Percentiles rank a stretch among this genome's conserved stretches.
phyloP scores from a whole-genome alignment of 2,888 invertebrate species.

The Epirrhoe alternata region DNA sequence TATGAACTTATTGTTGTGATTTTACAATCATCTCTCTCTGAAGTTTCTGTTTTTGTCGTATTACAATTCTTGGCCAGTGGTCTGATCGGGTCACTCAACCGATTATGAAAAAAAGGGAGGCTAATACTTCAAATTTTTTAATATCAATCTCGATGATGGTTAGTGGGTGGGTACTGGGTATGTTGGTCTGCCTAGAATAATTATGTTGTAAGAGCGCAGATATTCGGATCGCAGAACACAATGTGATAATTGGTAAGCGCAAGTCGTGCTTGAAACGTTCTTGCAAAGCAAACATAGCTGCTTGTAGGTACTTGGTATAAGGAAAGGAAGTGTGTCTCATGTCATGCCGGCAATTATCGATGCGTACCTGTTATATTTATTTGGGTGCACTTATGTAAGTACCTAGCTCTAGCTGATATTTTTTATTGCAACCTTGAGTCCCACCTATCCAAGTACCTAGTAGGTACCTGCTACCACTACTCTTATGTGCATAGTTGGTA shows the following conservation, averaged over 20 bases:
- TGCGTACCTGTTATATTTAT: neutral
- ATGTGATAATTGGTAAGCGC: constrained; percentile 38
- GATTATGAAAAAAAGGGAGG: neutral
- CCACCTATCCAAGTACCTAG: too few species aligned
- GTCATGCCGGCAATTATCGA: neutral
- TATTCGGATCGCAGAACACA: constrained; percentile 28
- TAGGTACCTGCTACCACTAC: too few species aligned
- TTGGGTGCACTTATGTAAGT: neutral
- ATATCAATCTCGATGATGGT: neutral
- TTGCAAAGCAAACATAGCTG: constrained; percentile 17
- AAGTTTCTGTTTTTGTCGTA: neutral
- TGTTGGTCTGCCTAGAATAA: neutral
- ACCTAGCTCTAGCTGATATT: neutral
- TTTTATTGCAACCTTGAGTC: too few species aligned
- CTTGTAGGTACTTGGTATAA: constrained; percentile 9
- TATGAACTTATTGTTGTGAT: constrained; percentile 5
- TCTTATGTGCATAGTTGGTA: neutral
- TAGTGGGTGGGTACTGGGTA: neutral
- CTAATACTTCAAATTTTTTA: neutral
- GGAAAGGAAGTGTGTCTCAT: constrained; percentile 7
- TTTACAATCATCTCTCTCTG: neutral
- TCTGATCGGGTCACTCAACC: neutral
- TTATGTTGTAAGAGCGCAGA: constrained; percentile 1
- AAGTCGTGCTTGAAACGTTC: constrained; percentile 31
- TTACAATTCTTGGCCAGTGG: neutral